phyloP scores from a whole-genome alignment of 2,888 invertebrate genomes.

The Venusia cambrica region DNA sequence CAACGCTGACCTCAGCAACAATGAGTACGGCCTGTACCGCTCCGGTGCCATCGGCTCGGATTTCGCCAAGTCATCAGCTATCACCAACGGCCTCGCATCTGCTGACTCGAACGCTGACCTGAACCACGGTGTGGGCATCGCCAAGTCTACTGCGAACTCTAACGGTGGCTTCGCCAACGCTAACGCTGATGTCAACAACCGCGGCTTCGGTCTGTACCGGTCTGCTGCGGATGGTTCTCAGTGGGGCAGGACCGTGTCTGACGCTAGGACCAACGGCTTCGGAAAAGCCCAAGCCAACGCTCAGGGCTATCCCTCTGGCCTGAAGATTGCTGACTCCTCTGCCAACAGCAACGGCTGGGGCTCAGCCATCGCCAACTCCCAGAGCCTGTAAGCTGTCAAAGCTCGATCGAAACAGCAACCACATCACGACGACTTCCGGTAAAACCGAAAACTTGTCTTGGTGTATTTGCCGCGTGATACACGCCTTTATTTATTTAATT shows the following conservation, averaged over 20 bases:
- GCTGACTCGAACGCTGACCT: constrained; percentile 16
- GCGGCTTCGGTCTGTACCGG: constrained; percentile 23
- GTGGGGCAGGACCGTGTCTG: constrained; percentile 44
- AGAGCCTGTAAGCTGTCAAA: constrained; percentile 38
- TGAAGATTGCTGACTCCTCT: constrained; percentile 35
- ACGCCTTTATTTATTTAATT: constrained; percentile 46
- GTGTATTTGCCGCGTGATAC: constrained; percentile 57
- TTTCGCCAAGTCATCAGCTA: constrained; percentile 34
- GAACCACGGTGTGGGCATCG: constrained; percentile 10
- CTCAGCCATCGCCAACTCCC: constrained; percentile 56
- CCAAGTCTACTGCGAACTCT: constrained; percentile 38
- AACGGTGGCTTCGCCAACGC: constrained; percentile 42
- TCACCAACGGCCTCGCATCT: constrained; percentile 31
- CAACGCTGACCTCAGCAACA: constrained; percentile 32
- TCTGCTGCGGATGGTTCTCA: constrained; percentile 10
- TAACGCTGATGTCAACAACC: constrained; percentile 25
- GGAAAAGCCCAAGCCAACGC: constrained; percentile 54
- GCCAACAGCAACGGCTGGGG: constrained; percentile 51
- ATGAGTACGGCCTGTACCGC: constrained; percentile 34
- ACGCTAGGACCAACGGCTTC: constrained; percentile 49
- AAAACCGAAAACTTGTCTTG: constrained; percentile 63
- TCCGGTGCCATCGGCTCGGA: constrained; percentile 36
- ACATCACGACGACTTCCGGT: constrained; percentile 67
- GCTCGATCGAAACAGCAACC: constrained; percentile 43
- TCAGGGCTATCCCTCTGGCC: constrained; percentile 44